phyloP scores from a whole-genome alignment of 1,140 invertebrate species.

The Caerostris darwini region DNA sequence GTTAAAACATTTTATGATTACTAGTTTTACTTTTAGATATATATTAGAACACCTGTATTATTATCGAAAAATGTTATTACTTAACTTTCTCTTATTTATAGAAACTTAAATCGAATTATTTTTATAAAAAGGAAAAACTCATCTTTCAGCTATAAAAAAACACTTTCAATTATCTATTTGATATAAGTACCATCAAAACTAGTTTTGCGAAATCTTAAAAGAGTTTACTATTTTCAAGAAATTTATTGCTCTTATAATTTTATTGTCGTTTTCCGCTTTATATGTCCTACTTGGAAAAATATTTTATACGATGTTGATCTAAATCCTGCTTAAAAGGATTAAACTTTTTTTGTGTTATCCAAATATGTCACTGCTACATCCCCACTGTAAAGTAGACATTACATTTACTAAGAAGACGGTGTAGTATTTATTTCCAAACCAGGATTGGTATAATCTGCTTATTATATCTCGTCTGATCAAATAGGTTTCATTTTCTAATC shows the following conservation, averaged over 20 bases:
- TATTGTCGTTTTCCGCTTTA: neutral
- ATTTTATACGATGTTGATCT: constrained; percentile 23
- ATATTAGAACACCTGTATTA: no score
- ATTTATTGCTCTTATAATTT: neutral
- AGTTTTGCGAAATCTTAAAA: neutral
- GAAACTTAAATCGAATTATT: no score
- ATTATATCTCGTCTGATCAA: neutral
- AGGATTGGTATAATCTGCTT: neutral
- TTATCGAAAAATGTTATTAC: no score
- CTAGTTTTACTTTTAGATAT: no score
- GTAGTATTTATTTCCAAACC: neutral
- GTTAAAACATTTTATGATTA: no score
- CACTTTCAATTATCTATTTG: neutral
- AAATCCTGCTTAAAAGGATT: neutral
- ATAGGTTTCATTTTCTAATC: neutral
- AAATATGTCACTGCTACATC: neutral
- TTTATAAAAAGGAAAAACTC: neutral
- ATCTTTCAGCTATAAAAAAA: neutral
- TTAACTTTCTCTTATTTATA: no score
- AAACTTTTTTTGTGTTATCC: neutral
- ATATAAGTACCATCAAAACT: neutral
- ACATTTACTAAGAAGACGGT: neutral
- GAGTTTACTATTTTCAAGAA: neutral
- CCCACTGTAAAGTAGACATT: neutral
- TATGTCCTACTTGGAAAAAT: neutral